Evolutionary conservation across 2,888 invertebrate species (phyloP).

Genomic region (Amorpha juglandis): DNA sequence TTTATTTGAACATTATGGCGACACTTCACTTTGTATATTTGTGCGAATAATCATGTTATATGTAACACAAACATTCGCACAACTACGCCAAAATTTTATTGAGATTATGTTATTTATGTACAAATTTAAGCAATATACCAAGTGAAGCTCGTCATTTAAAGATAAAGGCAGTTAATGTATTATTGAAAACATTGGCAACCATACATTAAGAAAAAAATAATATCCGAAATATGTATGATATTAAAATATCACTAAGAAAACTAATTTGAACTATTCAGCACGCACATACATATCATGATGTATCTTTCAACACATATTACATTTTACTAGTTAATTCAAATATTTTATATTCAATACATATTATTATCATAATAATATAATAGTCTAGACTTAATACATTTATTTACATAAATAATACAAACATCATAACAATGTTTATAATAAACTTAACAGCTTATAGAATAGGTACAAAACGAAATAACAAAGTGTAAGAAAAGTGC

Average conservation of each 20-base stretch:
- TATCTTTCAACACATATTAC: slow-evolving; percentile 57
- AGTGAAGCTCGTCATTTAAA: slow-evolving; percentile 2
- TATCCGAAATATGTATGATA: slow-evolving; percentile 30
- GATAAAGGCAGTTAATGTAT: slow-evolving; percentile 26
- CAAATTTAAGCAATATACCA: too few species aligned
- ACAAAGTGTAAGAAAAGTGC: slow-evolving; percentile 50
- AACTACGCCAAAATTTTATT: too few species aligned
- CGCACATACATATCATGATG: slow-evolving; percentile 32
- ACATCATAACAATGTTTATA: slow-evolving; percentile 75
- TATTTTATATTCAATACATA: slow-evolving; percentile 52
- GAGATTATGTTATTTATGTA: too few species aligned
- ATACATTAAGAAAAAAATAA: slow-evolving; percentile 65
- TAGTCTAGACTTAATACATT: slow-evolving; percentile 63
- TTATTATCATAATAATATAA: slow-evolving; percentile 50
- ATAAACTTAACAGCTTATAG: slow-evolving; percentile 80
- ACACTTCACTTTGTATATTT: too few species aligned
- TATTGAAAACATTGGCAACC: slow-evolving; percentile 41
- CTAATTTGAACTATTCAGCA: slow-evolving; percentile 71
- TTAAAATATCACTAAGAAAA: slow-evolving; percentile 53
- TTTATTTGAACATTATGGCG: neutral
- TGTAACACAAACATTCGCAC: too few species aligned
- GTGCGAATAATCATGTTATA: too few species aligned
- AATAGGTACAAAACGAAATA: slow-evolving; percentile 74
- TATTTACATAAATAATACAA: slow-evolving; percentile 83
- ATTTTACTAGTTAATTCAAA: slow-evolving; percentile 63